Base-by-base conservation (phyloP, 1,140 invertebrate genomes). In the Drosophila watanabei region DNA sequence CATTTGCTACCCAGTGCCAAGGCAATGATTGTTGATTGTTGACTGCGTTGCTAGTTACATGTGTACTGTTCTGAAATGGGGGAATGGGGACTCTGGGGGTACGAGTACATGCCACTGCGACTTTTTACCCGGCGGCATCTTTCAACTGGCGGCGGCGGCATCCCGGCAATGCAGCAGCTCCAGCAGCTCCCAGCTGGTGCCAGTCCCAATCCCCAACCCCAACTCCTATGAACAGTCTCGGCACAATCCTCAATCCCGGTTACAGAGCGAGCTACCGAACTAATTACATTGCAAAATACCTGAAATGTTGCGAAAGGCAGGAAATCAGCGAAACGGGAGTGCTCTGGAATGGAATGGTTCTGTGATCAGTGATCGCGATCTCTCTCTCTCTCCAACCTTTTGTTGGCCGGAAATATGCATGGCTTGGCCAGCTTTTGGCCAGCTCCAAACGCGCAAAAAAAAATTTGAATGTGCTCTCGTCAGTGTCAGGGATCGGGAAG, bases 231-330 rank as follows among this genome's bases (percentile, higher is more conserved):
- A n/a, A 2, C 9, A 45, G 18, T 60, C 63, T 18, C n/a, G 41
- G 51, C 24, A 30, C 24, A 49, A 49, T 24, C n/a, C 48, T 4
- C 48, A 49, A 13, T 41, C 33, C 33, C 32, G 24, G 51, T 46
- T 45, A n/a, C 54, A 39, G 24, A 33, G 41, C 24, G 56, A 71
- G 60, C 51, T 60, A 64, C 51, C 65, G 51, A 68, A 73, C 75
- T 90, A 90, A 90, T 90, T 90, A 81, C 81, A 75, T 75, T 63
- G 82, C 85, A 79, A 82, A 79, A 88, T 88, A 90, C 78, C 80
- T 88, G 73, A 77, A 79, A 85, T 85, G 79, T 60, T 56, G 57
- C 32, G 32, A 61, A 62, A 59, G 61, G 68, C 84, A 84, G 80
- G 68, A 84, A 88, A 86, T 82, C 82, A 73, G 68, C 70, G 82